These are phyloP conservation scores for Rhinophrynus dorsalis DNA, from an alignment of 2,797 vertebrate species.

Conservation along the genomic window DNA sequence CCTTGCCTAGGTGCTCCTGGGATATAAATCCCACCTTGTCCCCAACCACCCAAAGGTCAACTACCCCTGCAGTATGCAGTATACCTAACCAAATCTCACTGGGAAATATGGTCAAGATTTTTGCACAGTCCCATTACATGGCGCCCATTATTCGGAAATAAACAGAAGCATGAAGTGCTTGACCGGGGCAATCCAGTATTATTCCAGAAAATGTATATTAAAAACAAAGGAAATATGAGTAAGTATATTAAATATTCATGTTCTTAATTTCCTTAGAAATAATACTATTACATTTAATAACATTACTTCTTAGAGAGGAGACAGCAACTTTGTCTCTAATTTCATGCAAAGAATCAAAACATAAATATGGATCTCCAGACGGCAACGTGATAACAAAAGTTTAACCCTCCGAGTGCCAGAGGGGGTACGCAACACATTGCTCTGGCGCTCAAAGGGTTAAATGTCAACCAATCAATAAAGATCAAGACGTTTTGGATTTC, in stretches of 20 bases:
- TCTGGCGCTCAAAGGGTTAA: no score
- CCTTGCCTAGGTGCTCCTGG: no score
- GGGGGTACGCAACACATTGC: no score
- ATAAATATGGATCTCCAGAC: constrained; percentile 7
- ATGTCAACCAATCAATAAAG: no score
- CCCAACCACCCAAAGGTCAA: no score
- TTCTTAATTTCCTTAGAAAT: constrained; percentile 10
- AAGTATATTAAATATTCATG: constrained; percentile 6
- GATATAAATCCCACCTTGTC: no score
- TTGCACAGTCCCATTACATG: background rate
- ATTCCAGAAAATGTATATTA: background rate
- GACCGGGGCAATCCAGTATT: background rate
- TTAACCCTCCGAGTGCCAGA: no score
- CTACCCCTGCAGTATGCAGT: no score
- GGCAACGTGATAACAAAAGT: no score
- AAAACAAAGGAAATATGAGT: constrained; percentile 22
- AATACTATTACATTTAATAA: constrained; percentile 30
- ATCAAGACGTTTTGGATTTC: no score
- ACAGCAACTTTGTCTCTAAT: background rate
- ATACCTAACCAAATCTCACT: no score
- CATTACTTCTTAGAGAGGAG: background rate
- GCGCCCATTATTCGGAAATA: background rate
- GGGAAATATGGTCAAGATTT: no score
- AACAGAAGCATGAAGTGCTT: background rate
- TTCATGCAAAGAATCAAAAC: background rate